Conservation (phyloP, 1,140 invertebrate species). For the Scaptomyza pallida region DNA sequence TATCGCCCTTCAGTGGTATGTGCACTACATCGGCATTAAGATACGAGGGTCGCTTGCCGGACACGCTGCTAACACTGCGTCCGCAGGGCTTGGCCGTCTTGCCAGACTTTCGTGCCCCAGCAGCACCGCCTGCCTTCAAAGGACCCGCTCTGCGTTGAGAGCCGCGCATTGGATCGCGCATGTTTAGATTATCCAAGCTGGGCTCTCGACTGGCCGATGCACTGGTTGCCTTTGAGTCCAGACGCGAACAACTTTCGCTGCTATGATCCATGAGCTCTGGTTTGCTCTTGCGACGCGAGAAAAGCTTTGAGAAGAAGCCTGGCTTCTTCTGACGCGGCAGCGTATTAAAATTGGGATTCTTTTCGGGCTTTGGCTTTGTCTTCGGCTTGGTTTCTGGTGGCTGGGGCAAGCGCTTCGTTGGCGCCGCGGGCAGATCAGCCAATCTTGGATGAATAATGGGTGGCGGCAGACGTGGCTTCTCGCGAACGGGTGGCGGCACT, state of each 20-base stretch:
- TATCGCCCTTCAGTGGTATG: constrained; percentile 87
- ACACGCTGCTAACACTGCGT: constrained; percentile 86
- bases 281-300: constrained; percentile 85
- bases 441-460: constrained; percentile 65
- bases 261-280: constrained; percentile 65
- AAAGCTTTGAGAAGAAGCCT: constrained; percentile 88
- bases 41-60: constrained; percentile 84
- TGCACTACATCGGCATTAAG: constrained; percentile 85
- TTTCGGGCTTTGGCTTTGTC: constrained; percentile 40
- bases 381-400: constrained; percentile 66
- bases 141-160: constrained; percentile 60
- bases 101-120: constrained; percentile 18
- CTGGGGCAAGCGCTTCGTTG: constrained; percentile 84
- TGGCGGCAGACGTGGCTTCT: constrained; percentile 77
- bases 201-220: constrained; percentile 62
- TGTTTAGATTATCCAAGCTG: constrained; percentile 62
- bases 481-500: constrained; percentile 27
- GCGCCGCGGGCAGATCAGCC: constrained; percentile 71
- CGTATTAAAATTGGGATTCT: constrained; percentile 83
- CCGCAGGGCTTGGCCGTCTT: constrained; percentile 84
- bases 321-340: constrained; percentile 86
- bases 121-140: constrained; percentile 31
- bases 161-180: constrained; percentile 66
- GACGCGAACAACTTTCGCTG: constrained; percentile 27
- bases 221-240: constrained; percentile 49